Percentiles rank a stretch among this genome's conserved stretches.
Evolutionary conservation across 35 echinoderm and acorn worm genomes (phyloP).

Genomic region (Apostichopus japonicus): DNA sequence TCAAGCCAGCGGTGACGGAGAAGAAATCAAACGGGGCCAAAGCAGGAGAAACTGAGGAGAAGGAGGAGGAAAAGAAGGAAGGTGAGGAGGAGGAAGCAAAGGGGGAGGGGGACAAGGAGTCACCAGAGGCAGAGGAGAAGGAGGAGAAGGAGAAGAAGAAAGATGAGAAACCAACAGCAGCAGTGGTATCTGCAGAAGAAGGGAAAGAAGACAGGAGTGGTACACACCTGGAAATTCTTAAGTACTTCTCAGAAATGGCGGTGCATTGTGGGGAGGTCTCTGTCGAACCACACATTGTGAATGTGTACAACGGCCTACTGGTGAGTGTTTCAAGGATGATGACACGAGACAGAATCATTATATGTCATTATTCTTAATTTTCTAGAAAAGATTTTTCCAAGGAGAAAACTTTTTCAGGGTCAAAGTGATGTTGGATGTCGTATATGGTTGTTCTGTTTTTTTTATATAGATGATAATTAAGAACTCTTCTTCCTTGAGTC

Average conservation of each 20-base stretch:
- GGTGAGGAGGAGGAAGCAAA: neutral
- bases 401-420: no score
- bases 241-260: conserved; percentile 81
- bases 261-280: conserved; percentile 54
- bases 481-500: no score
- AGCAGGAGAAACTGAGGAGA: conserved; percentile 4
- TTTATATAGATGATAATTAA: no score
- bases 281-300: conserved; percentile 44
- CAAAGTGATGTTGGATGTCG: no score
- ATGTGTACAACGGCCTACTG: conserved; percentile 74
- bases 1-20: conserved; percentile 45
- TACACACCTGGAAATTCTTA: conserved; percentile 71
- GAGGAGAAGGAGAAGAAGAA: neutral
- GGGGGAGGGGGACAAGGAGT: neutral
- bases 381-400: no score
- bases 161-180: neutral
- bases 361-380: no score
- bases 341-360: no score
- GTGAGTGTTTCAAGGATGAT: conserved; percentile 33
- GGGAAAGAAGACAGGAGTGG: neutral
- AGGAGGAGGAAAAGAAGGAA: neutral
- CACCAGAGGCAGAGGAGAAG: neutral
- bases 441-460: no score
- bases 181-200: neutral
- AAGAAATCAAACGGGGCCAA: conserved; percentile 24